Base-by-base conservation (phyloP, 2,797 vertebrate genomes). In the Poeciliopsis paucimaculata region DNA sequence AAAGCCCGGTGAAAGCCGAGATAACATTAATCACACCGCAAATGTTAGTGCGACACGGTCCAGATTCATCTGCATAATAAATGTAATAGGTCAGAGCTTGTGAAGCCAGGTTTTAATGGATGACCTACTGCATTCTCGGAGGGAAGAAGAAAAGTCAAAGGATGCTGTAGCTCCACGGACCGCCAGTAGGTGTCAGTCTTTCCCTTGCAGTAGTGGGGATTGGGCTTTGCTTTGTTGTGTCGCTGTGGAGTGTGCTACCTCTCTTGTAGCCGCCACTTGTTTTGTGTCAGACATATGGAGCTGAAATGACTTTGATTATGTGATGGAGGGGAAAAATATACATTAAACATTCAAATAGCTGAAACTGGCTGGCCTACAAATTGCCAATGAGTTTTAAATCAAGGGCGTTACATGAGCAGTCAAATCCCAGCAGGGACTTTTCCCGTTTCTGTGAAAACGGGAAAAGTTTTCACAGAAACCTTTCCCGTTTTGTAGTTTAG, bases 171-270 rank as follows among this genome's bases (percentile, higher is more conserved):
- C 41, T 81, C 80, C 57, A 23, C 3, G 12, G 1, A 71, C 16
- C 49, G 66, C 94, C 95, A 94, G 91, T 85, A 95, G 95, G 86
- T 95, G 96, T 93, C 95, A 90, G 90, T 92, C 85, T 88, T 86
- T 77, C 84, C 93, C 83, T 93, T 93, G 72, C 64, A 9, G 81
- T 23, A 23, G 20, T 0, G 20, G 7, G 20, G 20, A 9, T 23
- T 23, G 1, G n/a, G 78, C 76, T 79, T 73, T 82, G 82, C 82
- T 76, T 66, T 62, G 55, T 80, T 78, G 71, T 34, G 53, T 31
- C 66, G 64, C 73, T 66, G 70, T 47, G 78, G 53, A 71, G 45
- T 84, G 70, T 78, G 73, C 53, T 47, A 62, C 34, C 73, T 76
- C 34, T 80, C n/a, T 72, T 12, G 53, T 80, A 86, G 55, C 72